Conservation (phyloP, 1,140 invertebrate species). For the Araneus ventricosus region DNA sequence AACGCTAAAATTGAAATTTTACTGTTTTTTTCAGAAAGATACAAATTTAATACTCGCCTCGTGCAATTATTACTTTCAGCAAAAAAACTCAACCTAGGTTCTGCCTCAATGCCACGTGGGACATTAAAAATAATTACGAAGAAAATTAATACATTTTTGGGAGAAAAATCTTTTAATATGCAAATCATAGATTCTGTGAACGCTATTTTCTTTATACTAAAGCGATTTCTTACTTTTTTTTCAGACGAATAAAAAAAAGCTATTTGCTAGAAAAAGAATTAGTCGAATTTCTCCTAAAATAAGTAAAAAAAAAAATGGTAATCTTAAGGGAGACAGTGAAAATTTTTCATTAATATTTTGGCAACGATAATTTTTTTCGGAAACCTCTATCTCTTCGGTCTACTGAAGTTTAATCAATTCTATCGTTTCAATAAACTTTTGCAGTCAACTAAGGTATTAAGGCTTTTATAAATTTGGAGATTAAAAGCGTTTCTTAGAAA, state of each 20-base stretch:
- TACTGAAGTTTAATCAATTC: too few relatives aligned
- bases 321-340: neutral
- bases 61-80: neutral
- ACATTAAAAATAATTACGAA: neutral
- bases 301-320: neutral
- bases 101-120: neutral
- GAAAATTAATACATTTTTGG: neutral
- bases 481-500: too few relatives aligned
- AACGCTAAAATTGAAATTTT: neutral
- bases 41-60: neutral
- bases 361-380: too few relatives aligned
- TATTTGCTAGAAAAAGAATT: neutral
- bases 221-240: neutral
- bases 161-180: slow-evolving; percentile 14
- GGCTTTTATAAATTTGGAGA: too few relatives aligned
- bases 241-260: neutral
- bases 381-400: too few relatives aligned
- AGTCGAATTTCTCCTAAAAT: neutral
- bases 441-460: too few relatives aligned
- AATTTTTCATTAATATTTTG: neutral
- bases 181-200: neutral
- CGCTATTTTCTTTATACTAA: neutral
- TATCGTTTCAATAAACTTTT: too few relatives aligned
- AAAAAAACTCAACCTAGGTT: neutral
- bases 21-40: neutral